Evolutionary conservation across 2,888 invertebrate species (phyloP).

Genomic region (Ceriagrion tenellum): DNA sequence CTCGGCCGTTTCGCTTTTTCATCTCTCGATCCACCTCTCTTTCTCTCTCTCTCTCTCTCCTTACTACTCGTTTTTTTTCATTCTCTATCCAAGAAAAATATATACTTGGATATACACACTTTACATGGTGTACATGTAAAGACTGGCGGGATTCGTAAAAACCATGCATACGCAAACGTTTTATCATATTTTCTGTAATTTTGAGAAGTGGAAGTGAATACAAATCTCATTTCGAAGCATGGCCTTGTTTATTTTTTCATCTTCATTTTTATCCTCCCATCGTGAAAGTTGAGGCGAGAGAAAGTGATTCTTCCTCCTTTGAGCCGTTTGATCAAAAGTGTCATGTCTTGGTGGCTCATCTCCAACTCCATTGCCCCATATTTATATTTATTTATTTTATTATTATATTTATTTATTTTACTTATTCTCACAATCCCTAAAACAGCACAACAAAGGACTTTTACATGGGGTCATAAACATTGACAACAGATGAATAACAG

Average conservation of each 20-base stretch:
- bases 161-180: not conserved
- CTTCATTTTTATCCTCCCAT: conserved; percentile 30
- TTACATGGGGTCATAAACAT: too few species aligned
- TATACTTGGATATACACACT: not conserved
- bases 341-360: too few species aligned
- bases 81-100: not conserved
- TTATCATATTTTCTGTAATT: not conserved
- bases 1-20: not conserved
- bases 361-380: too few species aligned
- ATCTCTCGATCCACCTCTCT: not conserved
- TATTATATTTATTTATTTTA: too few species aligned
- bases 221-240: not conserved
- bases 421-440: too few species aligned
- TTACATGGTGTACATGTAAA: not conserved
- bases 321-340: not conserved
- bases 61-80: not conserved
- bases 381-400: too few species aligned
- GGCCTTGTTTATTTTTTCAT: not conserved
- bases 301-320: not conserved
- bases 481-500: too few species aligned
- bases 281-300: not conserved
- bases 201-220: not conserved
- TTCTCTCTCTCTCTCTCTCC: not conserved
- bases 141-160: not conserved
- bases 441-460: too few species aligned